Evolutionary conservation across 1,140 invertebrate species (phyloP).

Genomic region (Drosophila ambigua): DNA sequence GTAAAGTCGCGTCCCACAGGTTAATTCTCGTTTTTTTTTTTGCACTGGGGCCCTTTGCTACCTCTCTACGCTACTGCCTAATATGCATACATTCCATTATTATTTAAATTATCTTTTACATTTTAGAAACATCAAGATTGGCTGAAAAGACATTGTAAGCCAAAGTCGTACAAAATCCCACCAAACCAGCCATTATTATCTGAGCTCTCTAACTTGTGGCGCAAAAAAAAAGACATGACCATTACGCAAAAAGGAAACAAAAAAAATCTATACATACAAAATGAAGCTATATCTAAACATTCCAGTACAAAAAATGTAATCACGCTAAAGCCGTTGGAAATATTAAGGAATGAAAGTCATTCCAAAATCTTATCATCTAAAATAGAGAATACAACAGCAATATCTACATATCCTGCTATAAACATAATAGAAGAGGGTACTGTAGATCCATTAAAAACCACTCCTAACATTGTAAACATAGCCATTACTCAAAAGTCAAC

Average conservation of each 20-base stretch:
- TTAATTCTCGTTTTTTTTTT: too few species aligned
- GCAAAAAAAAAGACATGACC: slow-evolving; percentile 46
- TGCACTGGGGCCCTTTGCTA: too few species aligned
- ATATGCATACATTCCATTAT: too few species aligned
- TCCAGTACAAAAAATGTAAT: slow-evolving; percentile 38
- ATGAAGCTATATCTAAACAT: slow-evolving; percentile 51
- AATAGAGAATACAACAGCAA: slow-evolving; percentile 11
- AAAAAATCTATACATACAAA: slow-evolving; percentile 76
- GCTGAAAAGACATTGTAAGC: slow-evolving; percentile 63
- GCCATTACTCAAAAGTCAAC: neutral
- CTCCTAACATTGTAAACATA: slow-evolving; percentile 2
- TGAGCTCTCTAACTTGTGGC: slow-evolving; percentile 69
- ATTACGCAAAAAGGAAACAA: slow-evolving; percentile 40
- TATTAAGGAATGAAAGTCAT: slow-evolving; percentile 30
- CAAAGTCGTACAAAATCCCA: slow-evolving; percentile 37
- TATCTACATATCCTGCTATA: neutral
- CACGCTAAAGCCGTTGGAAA: slow-evolving; percentile 39
- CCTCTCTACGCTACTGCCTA: too few species aligned
- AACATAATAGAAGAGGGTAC: neutral
- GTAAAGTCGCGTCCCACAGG: too few species aligned
- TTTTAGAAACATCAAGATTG: slow-evolving; percentile 80
- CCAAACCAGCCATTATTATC: slow-evolving; percentile 44
- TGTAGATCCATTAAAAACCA: slow-evolving; percentile 4
- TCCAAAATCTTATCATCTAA: neutral
- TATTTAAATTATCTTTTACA: neutral